Evolutionary conservation across 1,140 invertebrate species (phyloP).

Genomic region (Melitaea cinxia): DNA sequence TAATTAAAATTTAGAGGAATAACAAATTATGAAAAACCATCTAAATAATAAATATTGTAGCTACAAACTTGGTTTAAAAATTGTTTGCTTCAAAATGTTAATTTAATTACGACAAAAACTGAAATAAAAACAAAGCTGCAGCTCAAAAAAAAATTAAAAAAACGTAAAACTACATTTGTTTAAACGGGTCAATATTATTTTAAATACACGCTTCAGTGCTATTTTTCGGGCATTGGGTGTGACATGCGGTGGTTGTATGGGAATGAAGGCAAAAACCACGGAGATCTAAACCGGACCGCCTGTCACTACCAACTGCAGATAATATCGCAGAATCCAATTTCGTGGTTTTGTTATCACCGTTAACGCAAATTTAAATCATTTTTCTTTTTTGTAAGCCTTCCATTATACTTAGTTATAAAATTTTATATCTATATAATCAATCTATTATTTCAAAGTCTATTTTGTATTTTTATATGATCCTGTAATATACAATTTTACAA

Average conservation of each 20-base stretch:
- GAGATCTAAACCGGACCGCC: slow-evolving; percentile 46
- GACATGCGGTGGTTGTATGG: slow-evolving; percentile 23
- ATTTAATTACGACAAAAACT: too few species aligned
- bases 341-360: slow-evolving; percentile 75
- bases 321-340: slow-evolving; percentile 80
- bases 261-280: slow-evolving; percentile 46
- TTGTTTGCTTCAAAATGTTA: too few species aligned
- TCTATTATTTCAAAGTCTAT: background rate
- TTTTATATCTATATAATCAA: background rate
- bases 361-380: slow-evolving; percentile 72
- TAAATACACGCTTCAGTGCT: slow-evolving; percentile 8
- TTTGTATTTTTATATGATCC: too few species aligned
- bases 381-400: slow-evolving; percentile 45
- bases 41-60: too few species aligned
- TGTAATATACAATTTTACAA: too few species aligned
- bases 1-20: too few species aligned
- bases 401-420: background rate
- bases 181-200: slow-evolving; percentile 2
- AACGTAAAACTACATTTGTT: background rate
- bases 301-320: slow-evolving; percentile 75
- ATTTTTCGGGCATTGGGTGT: slow-evolving; percentile 19
- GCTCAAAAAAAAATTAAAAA: background rate
- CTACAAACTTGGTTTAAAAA: too few species aligned
- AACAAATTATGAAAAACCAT: too few species aligned
- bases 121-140: too few species aligned